Evolutionary conservation across 2,797 vertebrate genomes (phyloP).

Genomic region (Siniperca undulata): DNA sequence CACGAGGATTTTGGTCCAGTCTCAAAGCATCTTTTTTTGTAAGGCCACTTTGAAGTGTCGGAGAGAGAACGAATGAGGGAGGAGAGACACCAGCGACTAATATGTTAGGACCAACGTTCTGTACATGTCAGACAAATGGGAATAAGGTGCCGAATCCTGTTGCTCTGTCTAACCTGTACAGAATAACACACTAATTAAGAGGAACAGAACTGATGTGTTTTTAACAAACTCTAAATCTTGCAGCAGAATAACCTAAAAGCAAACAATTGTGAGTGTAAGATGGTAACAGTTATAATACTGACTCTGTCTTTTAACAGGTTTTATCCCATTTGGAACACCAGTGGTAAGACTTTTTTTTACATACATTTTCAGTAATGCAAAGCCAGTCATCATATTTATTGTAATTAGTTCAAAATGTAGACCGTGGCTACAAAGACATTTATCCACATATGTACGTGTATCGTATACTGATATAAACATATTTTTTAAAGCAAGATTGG

Average conservation of each 20-base stretch:
- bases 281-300: background rate
- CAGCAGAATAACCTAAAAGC: background rate
- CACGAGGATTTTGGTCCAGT: conserved; percentile 69
- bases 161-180: background rate
- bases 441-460: background rate
- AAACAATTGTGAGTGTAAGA: background rate
- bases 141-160: background rate
- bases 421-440: background rate
- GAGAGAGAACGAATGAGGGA: background rate
- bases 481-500: no score
- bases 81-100: background rate
- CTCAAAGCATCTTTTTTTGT: conserved; percentile 65
- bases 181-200: background rate
- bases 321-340: conserved; percentile 95
- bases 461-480: background rate
- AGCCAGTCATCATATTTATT: fast-evolving
- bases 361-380: background rate
- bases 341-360: conserved; percentile 86
- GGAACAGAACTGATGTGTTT: conserved; percentile 6
- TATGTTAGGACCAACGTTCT: conserved; percentile 13
- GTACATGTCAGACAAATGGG: background rate
- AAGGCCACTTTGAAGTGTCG: background rate
- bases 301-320: conserved; percentile 84
- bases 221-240: background rate
- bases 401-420: background rate